Evolutionary conservation across 2,888 invertebrate genomes (phyloP).

Genomic region (Silvanus unidentatus): DNA sequence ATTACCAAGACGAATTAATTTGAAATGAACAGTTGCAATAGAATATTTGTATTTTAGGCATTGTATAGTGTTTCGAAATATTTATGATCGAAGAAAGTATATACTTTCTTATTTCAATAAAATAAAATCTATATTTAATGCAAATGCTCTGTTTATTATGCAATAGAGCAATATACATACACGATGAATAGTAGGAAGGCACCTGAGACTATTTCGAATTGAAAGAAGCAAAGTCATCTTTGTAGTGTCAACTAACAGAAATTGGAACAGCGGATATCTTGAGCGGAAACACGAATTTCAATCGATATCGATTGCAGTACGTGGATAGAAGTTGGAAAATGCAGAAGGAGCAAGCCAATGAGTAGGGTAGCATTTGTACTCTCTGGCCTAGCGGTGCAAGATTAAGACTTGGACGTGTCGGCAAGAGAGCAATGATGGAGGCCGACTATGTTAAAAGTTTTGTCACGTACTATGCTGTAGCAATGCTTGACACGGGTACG

Average conservation of each 20-base stretch:
- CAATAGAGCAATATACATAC: not conserved
- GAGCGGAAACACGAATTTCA: slow-evolving; percentile 7
- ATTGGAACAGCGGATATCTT: slow-evolving; percentile 17
- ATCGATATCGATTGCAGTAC: slow-evolving; percentile 23
- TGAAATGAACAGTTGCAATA: not conserved
- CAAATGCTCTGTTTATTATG: slow-evolving; percentile 2
- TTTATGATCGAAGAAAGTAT: not conserved
- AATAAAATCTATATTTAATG: not conserved
- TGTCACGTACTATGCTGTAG: slow-evolving; percentile 27
- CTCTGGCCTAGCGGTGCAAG: slow-evolving; percentile 37
- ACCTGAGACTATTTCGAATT: slow-evolving; percentile 8
- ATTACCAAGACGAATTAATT: too few species aligned
- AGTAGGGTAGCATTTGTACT: slow-evolving; percentile 34
- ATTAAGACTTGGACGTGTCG: slow-evolving; percentile 42
- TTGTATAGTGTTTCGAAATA: slow-evolving; percentile 1
- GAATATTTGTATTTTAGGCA: not conserved
- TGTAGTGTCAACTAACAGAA: slow-evolving; percentile 12
- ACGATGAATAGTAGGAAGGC: slow-evolving; percentile 1
- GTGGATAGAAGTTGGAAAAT: slow-evolving; percentile 8
- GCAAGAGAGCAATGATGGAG: slow-evolving; percentile 32
- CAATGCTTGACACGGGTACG: slow-evolving; percentile 42
- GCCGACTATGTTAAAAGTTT: slow-evolving; percentile 30
- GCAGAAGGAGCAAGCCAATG: slow-evolving; percentile 5
- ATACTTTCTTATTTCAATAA: too few species aligned
- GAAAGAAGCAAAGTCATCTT: slow-evolving; percentile 9